These are phyloP conservation scores for Miltochrista miniata DNA, from an alignment of 2,888 invertebrate species.

Conservation along the genomic window DNA sequence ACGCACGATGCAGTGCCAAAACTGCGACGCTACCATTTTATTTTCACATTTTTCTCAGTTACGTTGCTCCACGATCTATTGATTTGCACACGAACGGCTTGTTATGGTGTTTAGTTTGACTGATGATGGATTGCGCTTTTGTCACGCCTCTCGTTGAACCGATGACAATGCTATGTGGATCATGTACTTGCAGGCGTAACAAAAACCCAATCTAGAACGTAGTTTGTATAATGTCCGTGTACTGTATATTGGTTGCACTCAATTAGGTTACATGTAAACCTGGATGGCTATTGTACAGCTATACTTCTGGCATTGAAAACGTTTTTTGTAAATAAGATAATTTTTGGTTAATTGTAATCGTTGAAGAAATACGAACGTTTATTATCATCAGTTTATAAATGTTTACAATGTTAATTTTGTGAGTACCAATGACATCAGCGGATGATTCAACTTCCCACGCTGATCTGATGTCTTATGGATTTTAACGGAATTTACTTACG, in stretches of 20 bases:
- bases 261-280: constrained; percentile 14
- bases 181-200: constrained; percentile 43
- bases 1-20: constrained; percentile 25
- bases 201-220: constrained; percentile 55
- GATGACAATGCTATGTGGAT: constrained; percentile 41
- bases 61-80: constrained; percentile 72
- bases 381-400: constrained; percentile 28
- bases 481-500: constrained; percentile 40
- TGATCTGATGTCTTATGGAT: constrained; percentile 30
- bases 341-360: not conserved
- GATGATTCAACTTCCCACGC: constrained; percentile 57
- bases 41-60: constrained; percentile 54
- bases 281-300: constrained; percentile 20
- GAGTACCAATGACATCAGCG: constrained; percentile 51
- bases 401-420: constrained; percentile 45
- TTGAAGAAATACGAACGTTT: not conserved
- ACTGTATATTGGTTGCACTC: constrained; percentile 45
- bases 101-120: constrained; percentile 60
- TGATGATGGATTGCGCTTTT: constrained; percentile 55
- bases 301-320: too few species aligned
- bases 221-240: constrained; percentile 47
- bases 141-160: constrained; percentile 45
- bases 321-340: not conserved
- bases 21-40: constrained; percentile 40
- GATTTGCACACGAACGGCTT: constrained; percentile 77